Conservation (phyloP, 2,888 invertebrate genomes). For the Parascotia fuliginaria region DNA sequence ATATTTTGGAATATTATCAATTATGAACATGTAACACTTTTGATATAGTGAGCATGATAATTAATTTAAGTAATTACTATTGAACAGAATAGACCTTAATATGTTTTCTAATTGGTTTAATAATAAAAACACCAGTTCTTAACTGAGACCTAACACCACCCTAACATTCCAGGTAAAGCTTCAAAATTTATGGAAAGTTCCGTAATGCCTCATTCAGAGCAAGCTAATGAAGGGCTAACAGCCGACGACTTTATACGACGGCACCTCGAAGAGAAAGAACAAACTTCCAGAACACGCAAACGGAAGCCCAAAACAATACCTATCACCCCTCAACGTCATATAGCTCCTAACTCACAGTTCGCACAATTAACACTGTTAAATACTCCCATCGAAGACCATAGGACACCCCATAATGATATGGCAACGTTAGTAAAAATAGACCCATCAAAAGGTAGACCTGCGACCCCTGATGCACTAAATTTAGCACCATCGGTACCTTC, state of each 20-base stretch:
- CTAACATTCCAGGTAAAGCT: slow-evolving; percentile 55
- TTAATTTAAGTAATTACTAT: too few species aligned
- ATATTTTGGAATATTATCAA: neutral
- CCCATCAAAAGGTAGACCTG: slow-evolving; percentile 15
- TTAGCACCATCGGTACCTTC: slow-evolving; percentile 52
- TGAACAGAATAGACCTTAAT: too few species aligned
- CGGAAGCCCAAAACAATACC: neutral
- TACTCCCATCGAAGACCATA: slow-evolving; percentile 16
- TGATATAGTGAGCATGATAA: too few species aligned
- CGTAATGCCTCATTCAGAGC: slow-evolving; percentile 25
- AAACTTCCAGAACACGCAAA: neutral
- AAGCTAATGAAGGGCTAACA: slow-evolving; percentile 36
- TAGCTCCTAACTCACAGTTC: neutral
- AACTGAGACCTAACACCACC: neutral
- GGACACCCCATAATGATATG: slow-evolving; percentile 18
- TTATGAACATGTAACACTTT: too few species aligned
- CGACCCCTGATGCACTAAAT: slow-evolving; percentile 36
- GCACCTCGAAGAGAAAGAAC: slow-evolving; percentile 39
- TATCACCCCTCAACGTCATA: slow-evolving; percentile 8
- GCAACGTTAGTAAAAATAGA: slow-evolving; percentile 36
- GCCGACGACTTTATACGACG: slow-evolving; percentile 62
- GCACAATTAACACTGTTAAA: slow-evolving; percentile 38
- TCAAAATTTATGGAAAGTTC: slow-evolving; percentile 56
- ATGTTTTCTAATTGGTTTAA: too few species aligned
- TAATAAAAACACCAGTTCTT: too few species aligned